Conservation (phyloP, 2,797 vertebrate genomes). For the Neomorphus geoffroyi region DNA sequence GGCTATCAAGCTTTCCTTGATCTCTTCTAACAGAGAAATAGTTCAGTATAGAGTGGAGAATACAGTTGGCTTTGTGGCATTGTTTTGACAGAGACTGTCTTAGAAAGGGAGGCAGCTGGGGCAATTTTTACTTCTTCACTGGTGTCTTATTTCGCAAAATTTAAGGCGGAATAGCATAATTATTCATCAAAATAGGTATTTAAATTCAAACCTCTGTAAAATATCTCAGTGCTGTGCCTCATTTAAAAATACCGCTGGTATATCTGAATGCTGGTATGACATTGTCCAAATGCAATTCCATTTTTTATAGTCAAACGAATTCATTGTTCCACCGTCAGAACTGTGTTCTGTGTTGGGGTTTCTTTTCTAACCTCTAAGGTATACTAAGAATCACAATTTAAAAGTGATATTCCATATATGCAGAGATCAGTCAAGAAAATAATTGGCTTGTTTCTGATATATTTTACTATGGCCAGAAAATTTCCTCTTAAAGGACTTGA, state of each 20-base stretch:
- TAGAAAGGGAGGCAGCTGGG: background rate
- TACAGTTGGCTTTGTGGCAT: background rate
- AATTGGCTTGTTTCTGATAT: background rate
- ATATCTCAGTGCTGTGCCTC: background rate
- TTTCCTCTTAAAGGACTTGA: background rate
- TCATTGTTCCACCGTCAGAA: background rate
- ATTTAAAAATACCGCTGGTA: background rate
- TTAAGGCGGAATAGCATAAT: background rate
- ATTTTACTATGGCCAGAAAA: background rate
- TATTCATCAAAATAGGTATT: background rate
- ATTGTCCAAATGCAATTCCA: background rate
- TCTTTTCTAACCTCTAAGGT: background rate
- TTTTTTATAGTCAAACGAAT: background rate
- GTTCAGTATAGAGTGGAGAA: background rate
- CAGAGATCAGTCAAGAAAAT: background rate
- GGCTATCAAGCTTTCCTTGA: background rate
- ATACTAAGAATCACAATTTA: background rate
- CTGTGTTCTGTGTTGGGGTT: background rate
- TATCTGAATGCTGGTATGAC: background rate
- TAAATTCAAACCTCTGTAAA: background rate
- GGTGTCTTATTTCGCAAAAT: background rate
- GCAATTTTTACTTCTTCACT: background rate
- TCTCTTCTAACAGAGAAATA: slow-evolving; percentile 1
- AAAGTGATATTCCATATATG: background rate
- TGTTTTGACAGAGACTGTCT: background rate